Percentiles rank a stretch among this genome's conserved stretches.
phyloP scores from a whole-genome alignment of 2,113 vertebrate species.

The Chloropsis hardwickii region DNA sequence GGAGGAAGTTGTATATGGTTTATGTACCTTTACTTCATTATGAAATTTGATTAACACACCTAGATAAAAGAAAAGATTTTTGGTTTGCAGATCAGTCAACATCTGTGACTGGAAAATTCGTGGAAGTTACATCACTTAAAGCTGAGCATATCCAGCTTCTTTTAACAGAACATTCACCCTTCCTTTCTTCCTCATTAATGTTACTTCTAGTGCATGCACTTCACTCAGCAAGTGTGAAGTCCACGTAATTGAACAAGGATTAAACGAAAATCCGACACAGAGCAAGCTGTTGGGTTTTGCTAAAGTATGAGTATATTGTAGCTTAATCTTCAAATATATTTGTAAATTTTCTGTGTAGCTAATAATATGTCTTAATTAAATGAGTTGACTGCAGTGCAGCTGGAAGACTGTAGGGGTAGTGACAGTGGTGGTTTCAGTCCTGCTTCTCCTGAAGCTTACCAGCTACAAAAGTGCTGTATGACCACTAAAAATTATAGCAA shows the following conservation, averaged over 20 bases:
- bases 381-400: neutral
- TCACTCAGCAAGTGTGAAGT: neutral
- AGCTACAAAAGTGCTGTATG: neutral
- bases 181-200: neutral
- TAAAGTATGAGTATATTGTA: neutral
- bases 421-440: neutral
- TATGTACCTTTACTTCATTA: conserved; percentile 31
- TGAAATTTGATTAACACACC: conserved; percentile 45
- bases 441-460: neutral
- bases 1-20: neutral
- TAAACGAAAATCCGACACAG: neutral
- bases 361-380: neutral
- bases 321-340: neutral
- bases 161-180: neutral
- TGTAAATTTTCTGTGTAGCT: neutral
- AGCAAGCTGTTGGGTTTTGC: neutral
- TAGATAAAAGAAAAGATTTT: neutral
- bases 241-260: neutral
- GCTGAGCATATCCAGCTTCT: neutral
- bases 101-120: neutral
- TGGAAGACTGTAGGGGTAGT: neutral
- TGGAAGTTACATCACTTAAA: neutral
- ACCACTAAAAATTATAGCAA: neutral
- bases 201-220: neutral
- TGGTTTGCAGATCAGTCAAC: neutral